phyloP scores from a whole-genome alignment of 2,888 invertebrate species.

The Glaucopsyche alexis region DNA sequence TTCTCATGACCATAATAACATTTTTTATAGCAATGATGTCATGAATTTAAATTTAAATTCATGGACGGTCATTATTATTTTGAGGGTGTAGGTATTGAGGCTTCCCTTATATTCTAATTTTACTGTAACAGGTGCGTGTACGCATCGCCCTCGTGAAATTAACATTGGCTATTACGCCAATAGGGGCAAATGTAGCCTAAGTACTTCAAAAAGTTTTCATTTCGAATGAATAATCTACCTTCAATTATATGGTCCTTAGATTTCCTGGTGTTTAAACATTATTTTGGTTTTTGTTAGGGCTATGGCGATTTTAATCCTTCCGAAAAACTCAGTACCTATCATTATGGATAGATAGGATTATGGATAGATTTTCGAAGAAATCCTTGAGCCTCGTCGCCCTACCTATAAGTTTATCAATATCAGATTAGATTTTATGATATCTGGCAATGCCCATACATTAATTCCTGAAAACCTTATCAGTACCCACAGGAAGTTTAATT shows the following conservation, averaged over 20 bases:
- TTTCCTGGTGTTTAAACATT: neutral
- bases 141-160: conserved; percentile 16
- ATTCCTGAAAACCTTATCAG: conserved; percentile 59
- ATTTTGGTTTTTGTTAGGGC: neutral
- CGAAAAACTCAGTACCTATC: neutral
- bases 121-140: conserved; percentile 16
- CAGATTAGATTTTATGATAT: conserved; percentile 60
- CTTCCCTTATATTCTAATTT: conserved; percentile 5
- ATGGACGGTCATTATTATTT: conserved; percentile 6
- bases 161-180: conserved; percentile 5
- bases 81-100: conserved; percentile 4
- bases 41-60: conserved; percentile 6
- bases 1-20: neutral
- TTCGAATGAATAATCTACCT: neutral
- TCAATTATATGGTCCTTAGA: neutral
- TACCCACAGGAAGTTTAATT: conserved; percentile 56
- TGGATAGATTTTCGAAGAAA: neutral
- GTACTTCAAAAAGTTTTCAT: neutral
- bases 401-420: conserved; percentile 49
- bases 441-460: conserved; percentile 69
- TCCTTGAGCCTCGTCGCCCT: neutral
- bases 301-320: neutral
- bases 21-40: conserved; percentile 12
- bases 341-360: neutral
- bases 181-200: neutral